Evolutionary conservation across 2,797 vertebrate species (phyloP).

Genomic region (Melanitta fusca): DNA sequence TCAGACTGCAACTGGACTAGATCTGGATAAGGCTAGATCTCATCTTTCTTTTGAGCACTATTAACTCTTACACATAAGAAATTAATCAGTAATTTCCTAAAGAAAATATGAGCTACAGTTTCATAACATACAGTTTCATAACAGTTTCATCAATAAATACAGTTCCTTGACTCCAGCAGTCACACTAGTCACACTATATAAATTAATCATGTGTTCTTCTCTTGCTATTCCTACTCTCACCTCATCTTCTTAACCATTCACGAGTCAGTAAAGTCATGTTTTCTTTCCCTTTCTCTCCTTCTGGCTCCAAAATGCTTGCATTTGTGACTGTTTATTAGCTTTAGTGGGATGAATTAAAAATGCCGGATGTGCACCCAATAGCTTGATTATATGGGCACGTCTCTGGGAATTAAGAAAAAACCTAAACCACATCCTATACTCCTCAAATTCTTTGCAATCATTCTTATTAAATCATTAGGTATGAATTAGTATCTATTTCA

Average conservation of each 20-base stretch:
- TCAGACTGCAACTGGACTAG: neutral
- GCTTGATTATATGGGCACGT: neutral
- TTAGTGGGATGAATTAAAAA: neutral
- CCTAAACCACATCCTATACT: neutral
- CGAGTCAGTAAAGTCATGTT: neutral
- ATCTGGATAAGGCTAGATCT: neutral
- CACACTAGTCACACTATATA: neutral
- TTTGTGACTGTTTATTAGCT: neutral
- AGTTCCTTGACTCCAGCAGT: neutral
- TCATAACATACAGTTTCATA: neutral
- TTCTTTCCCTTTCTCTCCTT: neutral
- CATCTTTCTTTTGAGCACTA: neutral
- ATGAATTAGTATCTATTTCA: neutral
- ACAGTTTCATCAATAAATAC: too few species aligned
- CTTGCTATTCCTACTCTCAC: neutral
- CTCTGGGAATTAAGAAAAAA: neutral
- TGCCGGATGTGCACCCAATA: neutral
- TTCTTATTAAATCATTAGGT: neutral
- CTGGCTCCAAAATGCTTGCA: neutral
- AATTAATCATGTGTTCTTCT: neutral
- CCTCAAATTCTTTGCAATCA: neutral
- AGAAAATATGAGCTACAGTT: neutral
- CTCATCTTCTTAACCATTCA: neutral
- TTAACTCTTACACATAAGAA: neutral
- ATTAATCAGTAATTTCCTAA: neutral